These are phyloP conservation scores for Eleginops maclovinus DNA, from an alignment of 2,113 vertebrate species.

Conservation along the genomic window DNA sequence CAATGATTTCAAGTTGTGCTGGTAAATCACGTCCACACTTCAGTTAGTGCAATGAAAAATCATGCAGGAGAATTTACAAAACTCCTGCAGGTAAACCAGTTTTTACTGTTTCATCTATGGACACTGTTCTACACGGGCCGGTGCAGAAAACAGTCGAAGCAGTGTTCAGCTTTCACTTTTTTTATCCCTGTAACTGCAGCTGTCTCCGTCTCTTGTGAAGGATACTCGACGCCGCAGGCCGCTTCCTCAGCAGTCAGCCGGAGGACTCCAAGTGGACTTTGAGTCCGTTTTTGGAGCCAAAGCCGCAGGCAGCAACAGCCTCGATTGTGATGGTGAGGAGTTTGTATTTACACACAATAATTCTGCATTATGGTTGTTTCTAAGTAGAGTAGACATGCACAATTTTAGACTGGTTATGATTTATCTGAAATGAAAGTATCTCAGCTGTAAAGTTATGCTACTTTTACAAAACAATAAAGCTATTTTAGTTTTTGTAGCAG, in stretches of 20 bases:
- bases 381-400: background rate
- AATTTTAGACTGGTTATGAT: background rate
- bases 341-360: background rate
- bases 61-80: too few relatives aligned
- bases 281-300: slow-evolving; percentile 98
- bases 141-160: slow-evolving; percentile 2
- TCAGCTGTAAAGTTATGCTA: background rate
- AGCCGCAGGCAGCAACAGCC: slow-evolving; percentile 84
- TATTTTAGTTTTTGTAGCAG: too few relatives aligned
- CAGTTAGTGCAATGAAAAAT: too few relatives aligned
- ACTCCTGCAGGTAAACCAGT: too few relatives aligned
- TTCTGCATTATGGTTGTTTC: background rate
- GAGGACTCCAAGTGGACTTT: slow-evolving; percentile 97
- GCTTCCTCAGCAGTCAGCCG: slow-evolving; percentile 88
- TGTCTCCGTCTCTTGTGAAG: slow-evolving; percentile 74
- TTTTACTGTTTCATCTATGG: background rate
- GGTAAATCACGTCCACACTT: too few relatives aligned
- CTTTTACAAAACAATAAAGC: too few relatives aligned
- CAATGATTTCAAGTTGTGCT: too few relatives aligned
- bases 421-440: background rate
- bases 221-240: slow-evolving; percentile 91
- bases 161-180: background rate
- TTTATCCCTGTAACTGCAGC: slow-evolving; percentile 21
- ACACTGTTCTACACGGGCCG: background rate
- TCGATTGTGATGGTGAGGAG: slow-evolving; percentile 91